phyloP scores from a whole-genome alignment of 2,113 vertebrate genomes.

The Eptesicus fuscus region DNA sequence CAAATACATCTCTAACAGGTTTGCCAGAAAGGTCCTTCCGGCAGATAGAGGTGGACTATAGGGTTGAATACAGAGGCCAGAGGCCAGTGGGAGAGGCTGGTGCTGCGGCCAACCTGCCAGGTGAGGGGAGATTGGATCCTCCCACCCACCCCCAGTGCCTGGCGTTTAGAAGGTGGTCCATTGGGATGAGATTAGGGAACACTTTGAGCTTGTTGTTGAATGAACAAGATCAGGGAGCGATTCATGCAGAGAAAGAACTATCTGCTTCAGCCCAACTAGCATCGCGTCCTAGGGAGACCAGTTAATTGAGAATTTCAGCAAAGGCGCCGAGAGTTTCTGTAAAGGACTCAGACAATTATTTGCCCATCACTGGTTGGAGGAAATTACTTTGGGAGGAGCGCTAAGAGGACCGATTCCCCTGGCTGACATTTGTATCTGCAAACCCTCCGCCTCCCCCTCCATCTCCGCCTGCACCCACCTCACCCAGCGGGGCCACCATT shows the following conservation, averaged over 20 bases:
- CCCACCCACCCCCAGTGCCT: fast-evolving
- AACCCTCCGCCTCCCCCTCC: fast-evolving
- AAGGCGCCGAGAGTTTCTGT: not conserved
- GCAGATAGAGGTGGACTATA: not conserved
- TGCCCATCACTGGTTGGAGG: not conserved
- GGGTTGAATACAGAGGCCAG: not conserved
- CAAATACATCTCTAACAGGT: not conserved
- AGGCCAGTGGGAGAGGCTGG: not conserved
- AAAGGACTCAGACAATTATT: not conserved
- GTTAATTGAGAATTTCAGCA: not conserved
- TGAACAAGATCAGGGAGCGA: not conserved
- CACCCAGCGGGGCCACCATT: no score
- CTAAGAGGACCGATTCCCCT: not conserved
- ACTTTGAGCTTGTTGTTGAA: not conserved
- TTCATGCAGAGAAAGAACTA: not conserved
- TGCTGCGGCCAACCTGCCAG: no score
- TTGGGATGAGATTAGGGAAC: not conserved
- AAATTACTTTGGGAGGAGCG: not conserved
- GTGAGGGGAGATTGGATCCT: not conserved
- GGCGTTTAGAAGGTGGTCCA: not conserved
- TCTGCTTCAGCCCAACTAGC: not conserved
- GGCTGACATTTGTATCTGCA: not conserved
- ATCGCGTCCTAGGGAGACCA: not conserved
- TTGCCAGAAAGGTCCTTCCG: not conserved
- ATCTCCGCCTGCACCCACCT: not conserved